These are phyloP conservation scores for Radopholus similis DNA, from an alignment of 1,140 invertebrate genomes.

Conservation along the genomic window DNA sequence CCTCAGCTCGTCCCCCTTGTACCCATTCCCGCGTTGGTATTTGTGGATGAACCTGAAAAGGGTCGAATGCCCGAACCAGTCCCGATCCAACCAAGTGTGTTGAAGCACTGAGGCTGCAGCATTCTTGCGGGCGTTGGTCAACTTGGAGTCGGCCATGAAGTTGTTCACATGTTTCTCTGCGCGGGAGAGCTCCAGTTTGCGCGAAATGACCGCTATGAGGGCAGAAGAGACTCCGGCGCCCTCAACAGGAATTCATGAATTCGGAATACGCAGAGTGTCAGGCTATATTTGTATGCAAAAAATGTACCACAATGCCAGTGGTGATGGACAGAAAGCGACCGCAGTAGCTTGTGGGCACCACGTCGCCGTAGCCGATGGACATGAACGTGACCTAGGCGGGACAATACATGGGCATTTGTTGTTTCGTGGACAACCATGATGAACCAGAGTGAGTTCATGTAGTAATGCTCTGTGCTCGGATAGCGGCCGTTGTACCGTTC, in stretches of 20 bases:
- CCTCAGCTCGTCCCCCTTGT: constrained; percentile 57
- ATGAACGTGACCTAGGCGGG: constrained; percentile 56
- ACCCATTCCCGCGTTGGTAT: constrained; percentile 43
- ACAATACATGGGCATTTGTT: constrained; percentile 2
- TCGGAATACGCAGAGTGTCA: not conserved
- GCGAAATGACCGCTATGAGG: constrained; percentile 59
- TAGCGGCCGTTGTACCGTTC: constrained; percentile 48
- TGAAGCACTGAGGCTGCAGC: constrained; percentile 65
- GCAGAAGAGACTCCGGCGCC: constrained; percentile 58
- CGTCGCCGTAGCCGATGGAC: constrained; percentile 58
- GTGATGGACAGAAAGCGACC: constrained; percentile 53
- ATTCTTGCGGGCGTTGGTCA: constrained; percentile 63
- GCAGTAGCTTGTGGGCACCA: constrained; percentile 55
- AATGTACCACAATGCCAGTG: constrained; percentile 55
- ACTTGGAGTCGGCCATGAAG: constrained; percentile 60
- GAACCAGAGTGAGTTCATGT: constrained; percentile 66
- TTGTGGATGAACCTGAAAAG: constrained; percentile 57
- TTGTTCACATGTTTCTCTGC: constrained; percentile 59
- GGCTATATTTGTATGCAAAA: not conserved
- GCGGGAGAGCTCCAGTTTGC: constrained; percentile 56
- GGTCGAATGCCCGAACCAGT: not conserved
- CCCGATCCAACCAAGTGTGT: constrained; percentile 62
- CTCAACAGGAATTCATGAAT: constrained; percentile 30
- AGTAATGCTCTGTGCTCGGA: constrained; percentile 61
- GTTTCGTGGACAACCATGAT: constrained; percentile 58